Evolutionary conservation across 2,797 vertebrate species (phyloP).

Genomic region (Aselliscus stoliczkanus): DNA sequence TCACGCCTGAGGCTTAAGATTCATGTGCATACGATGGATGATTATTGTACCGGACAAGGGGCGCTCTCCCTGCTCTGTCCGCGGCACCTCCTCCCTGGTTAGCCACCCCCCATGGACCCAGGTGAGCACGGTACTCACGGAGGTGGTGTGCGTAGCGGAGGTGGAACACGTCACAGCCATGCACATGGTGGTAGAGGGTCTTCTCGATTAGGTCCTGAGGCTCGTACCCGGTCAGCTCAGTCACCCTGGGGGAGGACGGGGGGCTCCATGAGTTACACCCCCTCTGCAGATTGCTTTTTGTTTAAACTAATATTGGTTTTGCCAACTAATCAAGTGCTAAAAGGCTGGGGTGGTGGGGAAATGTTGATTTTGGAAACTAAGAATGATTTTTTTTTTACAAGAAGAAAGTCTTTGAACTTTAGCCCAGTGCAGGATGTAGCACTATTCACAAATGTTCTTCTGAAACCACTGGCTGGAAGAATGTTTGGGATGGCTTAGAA

Average conservation of each 20-base stretch:
- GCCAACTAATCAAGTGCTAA: slow-evolving; percentile 53
- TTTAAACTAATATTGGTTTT: neutral
- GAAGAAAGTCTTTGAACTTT: slow-evolving; percentile 47
- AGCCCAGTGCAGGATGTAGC: slow-evolving; percentile 19
- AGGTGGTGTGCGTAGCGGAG: slow-evolving; percentile 93
- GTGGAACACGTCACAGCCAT: slow-evolving; percentile 92
- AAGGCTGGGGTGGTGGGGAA: neutral
- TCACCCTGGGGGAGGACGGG: slow-evolving; percentile 85
- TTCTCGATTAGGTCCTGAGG: slow-evolving; percentile 97
- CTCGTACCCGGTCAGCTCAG: slow-evolving; percentile 94
- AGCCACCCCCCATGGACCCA: accelerated
- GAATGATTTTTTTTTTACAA: slow-evolving; percentile 50
- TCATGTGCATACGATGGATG: accelerated
- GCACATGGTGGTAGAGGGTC: slow-evolving; percentile 95
- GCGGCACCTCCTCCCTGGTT: accelerated
- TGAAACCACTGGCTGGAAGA: slow-evolving; percentile 9
- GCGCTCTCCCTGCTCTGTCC: accelerated
- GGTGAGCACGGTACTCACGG: slow-evolving; percentile 82
- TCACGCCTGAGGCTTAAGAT: accelerated
- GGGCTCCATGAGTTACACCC: slow-evolving; percentile 27
- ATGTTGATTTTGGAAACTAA: slow-evolving; percentile 67
- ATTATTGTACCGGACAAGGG: accelerated
- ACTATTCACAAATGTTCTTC: neutral
- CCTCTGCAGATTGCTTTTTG: neutral
- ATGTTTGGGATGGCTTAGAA: neutral